phyloP scores from a whole-genome alignment of 2,113 vertebrate genomes.

The Epinephelus moara region DNA sequence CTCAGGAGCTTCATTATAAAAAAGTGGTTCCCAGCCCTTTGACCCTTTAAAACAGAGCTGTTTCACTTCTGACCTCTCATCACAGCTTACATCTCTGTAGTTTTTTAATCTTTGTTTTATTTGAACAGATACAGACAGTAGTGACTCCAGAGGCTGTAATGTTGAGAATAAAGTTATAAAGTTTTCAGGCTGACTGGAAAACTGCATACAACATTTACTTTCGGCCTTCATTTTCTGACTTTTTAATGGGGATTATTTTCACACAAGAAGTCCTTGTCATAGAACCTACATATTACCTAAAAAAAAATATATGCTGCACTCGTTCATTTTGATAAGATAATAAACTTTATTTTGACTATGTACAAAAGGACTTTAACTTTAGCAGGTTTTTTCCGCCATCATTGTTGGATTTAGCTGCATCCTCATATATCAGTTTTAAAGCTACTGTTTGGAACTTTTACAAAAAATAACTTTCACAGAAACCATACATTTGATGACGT shows the following conservation, averaged over 20 bases:
- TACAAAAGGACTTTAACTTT: not conserved
- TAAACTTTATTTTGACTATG: no score
- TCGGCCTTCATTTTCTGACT: not conserved
- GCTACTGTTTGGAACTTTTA: no score
- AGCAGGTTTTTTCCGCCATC: not conserved
- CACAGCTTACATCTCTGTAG: not conserved
- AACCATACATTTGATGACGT: no score
- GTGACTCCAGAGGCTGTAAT: not conserved
- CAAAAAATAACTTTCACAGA: no score
- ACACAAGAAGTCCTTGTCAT: not conserved
- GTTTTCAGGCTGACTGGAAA: not conserved
- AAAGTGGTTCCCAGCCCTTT: not conserved
- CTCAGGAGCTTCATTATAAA: conserved; percentile 9
- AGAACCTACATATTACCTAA: not conserved
- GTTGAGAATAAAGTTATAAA: not conserved
- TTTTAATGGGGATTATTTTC: not conserved
- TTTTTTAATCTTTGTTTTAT: not conserved
- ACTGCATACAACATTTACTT: not conserved
- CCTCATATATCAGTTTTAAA: no score
- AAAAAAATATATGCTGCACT: not conserved
- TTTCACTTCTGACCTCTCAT: not conserved
- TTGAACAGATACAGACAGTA: not conserved
- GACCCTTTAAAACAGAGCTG: not conserved
- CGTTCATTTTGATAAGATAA: not conserved
- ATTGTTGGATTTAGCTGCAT: not conserved